Conservation (phyloP, 2,113 vertebrate species). For the Phalacrocorax pelagicus region DNA sequence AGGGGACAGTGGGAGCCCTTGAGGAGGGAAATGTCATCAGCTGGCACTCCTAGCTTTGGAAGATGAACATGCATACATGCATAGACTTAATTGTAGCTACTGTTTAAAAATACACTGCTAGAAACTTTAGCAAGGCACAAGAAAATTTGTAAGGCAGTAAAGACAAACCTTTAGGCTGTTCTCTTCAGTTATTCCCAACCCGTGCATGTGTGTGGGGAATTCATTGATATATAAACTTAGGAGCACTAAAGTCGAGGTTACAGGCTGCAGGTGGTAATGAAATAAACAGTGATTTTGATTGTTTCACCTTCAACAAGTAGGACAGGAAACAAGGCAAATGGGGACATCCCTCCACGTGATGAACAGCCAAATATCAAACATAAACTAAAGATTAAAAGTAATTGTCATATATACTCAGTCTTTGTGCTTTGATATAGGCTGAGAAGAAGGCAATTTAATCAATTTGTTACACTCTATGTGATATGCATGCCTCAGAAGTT, state of each 20-base stretch:
- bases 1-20: not conserved
- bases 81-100: not conserved
- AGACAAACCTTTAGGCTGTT: not conserved
- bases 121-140: not conserved
- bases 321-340: conserved; percentile 5
- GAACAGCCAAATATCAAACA: conserved; percentile 7
- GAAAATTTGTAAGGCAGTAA: not conserved
- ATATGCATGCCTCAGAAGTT: conserved; percentile 44
- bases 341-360: not conserved
- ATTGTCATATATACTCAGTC: not conserved
- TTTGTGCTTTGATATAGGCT: conserved; percentile 43
- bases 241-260: conserved; percentile 27
- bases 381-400: conserved; percentile 7
- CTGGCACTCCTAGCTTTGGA: not conserved
- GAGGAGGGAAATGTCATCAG: not conserved
- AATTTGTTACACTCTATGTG: conserved; percentile 40
- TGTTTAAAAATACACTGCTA: not conserved
- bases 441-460: conserved; percentile 46
- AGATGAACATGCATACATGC: not conserved
- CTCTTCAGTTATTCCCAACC: conserved; percentile 24
- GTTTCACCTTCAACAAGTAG: conserved; percentile 43
- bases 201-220: not conserved
- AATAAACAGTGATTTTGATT: not conserved
- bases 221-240: conserved; percentile 53
- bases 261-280: conserved; percentile 18